Conservation (phyloP, 2,888 invertebrate species). For the Phalera bucephala region DNA sequence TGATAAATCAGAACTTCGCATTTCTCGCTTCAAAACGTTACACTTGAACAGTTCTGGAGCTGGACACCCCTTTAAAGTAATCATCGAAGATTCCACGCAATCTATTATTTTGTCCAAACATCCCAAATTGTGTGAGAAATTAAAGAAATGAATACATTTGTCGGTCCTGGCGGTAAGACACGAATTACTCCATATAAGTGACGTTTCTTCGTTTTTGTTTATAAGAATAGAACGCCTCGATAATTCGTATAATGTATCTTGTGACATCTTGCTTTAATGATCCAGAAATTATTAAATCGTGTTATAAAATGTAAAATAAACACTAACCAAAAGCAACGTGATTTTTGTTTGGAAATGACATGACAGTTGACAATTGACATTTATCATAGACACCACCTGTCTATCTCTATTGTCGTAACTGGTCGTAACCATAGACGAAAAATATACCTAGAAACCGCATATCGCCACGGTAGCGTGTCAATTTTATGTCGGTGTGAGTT, state of each 20-base stretch:
- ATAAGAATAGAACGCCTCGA: conserved; percentile 43
- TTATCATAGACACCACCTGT: too few relatives aligned
- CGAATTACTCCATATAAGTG: conserved; percentile 50
- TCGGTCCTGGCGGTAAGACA: conserved; percentile 48
- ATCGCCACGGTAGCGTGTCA: too few relatives aligned
- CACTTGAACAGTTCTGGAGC: conserved; percentile 43
- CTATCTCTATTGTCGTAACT: too few relatives aligned
- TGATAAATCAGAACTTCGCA: conserved; percentile 52
- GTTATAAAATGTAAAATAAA: too few relatives aligned
- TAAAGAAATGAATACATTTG: conserved; percentile 54
- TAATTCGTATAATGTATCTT: conserved; percentile 51
- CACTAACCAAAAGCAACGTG: too few relatives aligned
- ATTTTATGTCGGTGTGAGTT: too few relatives aligned
- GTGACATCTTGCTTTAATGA: conserved; percentile 23
- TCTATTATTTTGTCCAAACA: conserved; percentile 60
- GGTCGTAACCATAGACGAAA: too few relatives aligned
- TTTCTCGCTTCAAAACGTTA: conserved; percentile 35
- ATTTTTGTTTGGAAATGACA: too few relatives aligned
- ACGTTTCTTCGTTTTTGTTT: conserved; percentile 48
- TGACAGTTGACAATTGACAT: too few relatives aligned
- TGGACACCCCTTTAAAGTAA: conserved; percentile 48
- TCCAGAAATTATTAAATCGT: too few relatives aligned
- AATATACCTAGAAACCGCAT: too few relatives aligned
- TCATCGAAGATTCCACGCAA: conserved; percentile 43
- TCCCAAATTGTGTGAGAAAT: conserved; percentile 49